Evolutionary conservation across 2,888 invertebrate species (phyloP).

Genomic region (Apodemia duryi): DNA sequence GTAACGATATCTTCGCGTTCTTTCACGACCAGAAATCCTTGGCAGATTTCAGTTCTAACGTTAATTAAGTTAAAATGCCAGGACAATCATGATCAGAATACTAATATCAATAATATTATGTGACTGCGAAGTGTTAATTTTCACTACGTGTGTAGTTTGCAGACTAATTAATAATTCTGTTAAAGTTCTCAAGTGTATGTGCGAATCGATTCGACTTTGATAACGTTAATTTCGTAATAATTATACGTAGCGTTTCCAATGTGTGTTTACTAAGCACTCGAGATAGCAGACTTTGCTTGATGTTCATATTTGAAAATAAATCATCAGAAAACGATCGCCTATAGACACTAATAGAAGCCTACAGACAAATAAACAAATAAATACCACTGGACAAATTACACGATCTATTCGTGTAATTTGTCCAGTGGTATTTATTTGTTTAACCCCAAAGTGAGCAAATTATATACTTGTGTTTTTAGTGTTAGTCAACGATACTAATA

Average conservation of each 20-base stretch:
- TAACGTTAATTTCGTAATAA: constrained; percentile 4
- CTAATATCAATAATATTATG: neutral
- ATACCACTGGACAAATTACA: no score
- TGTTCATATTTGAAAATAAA: no score
- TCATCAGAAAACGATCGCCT: no score
- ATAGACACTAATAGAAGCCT: no score
- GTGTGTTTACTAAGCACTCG: neutral
- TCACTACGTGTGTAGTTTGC: neutral
- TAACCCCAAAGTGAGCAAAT: no score
- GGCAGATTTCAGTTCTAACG: neutral
- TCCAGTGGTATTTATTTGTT: no score
- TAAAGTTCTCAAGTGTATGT: neutral
- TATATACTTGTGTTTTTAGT: no score
- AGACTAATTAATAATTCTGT: constrained; percentile 4
- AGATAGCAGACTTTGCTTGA: neutral
- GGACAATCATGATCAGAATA: neutral
- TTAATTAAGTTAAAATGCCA: neutral
- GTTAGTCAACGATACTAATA: no score
- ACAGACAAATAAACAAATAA: no score
- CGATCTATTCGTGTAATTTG: no score
- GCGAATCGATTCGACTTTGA: neutral
- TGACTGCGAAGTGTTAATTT: neutral
- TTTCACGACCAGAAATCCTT: no score
- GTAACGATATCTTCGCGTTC: no score
- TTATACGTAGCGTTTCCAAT: neutral